Evolutionary conservation across 2,113 vertebrate genomes (phyloP).

Genomic region (Nanger granti): DNA sequence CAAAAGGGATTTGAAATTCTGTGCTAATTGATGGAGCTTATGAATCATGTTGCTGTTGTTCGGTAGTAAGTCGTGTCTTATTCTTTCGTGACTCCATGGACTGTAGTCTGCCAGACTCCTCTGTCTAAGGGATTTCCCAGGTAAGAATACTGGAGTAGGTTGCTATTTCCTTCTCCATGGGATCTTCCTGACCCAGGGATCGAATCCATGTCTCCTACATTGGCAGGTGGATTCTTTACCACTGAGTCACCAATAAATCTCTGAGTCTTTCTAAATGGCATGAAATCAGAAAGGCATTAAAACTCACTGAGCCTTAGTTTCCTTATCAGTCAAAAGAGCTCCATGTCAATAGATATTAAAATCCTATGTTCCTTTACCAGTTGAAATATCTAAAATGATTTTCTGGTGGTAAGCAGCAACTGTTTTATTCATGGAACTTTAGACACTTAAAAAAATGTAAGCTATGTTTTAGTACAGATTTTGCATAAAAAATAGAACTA

Average conservation of each 20-base stretch:
- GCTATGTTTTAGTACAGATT: background rate
- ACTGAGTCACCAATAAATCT: background rate
- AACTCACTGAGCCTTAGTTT: background rate
- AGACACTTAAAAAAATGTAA: background rate
- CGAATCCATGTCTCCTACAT: background rate
- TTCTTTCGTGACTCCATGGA: background rate
- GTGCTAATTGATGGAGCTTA: background rate
- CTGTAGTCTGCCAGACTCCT: background rate
- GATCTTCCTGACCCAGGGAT: background rate
- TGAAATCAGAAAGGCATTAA: background rate
- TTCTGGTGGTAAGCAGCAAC: background rate
- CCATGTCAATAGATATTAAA: background rate
- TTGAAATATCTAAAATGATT: background rate
- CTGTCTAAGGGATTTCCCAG: background rate
- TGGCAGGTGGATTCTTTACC: background rate
- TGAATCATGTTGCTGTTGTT: background rate
- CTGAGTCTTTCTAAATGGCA: background rate
- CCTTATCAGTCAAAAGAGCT: background rate
- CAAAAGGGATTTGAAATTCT: background rate
- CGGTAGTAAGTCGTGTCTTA: background rate
- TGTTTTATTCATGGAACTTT: background rate
- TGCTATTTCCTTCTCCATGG: background rate
- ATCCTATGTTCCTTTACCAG: background rate
- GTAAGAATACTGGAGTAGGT: background rate
- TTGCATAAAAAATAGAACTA: background rate